Conservation (phyloP, 2,797 vertebrate species). For the Bradypodion ventrale region DNA sequence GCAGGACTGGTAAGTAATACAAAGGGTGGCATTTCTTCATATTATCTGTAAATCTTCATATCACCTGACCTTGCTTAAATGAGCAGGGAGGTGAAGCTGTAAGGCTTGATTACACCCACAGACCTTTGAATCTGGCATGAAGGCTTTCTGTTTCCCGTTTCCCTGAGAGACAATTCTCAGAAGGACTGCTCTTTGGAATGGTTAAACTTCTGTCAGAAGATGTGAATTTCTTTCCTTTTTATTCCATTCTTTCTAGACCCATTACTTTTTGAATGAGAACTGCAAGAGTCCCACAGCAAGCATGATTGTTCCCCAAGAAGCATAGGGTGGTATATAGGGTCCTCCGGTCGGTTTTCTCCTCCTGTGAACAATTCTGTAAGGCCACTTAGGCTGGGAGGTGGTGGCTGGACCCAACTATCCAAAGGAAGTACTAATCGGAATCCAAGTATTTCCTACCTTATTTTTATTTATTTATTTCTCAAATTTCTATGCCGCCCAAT, state of each 20-base stretch:
- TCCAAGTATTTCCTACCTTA: too few relatives aligned
- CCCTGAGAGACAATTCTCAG: not conserved
- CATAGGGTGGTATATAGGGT: too few relatives aligned
- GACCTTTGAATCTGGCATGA: too few relatives aligned
- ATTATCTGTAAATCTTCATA: fast-evolving
- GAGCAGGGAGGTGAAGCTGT: not conserved
- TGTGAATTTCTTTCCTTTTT: too few relatives aligned
- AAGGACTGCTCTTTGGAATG: not conserved
- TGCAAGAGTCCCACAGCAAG: too few relatives aligned
- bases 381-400: not conserved
- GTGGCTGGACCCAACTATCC: not conserved
- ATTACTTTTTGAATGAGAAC: too few relatives aligned
- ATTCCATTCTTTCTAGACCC: too few relatives aligned
- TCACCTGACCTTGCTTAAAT: not conserved
- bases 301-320: too few relatives aligned
- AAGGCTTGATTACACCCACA: not conserved
- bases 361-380: not conserved
- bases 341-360: not conserved
- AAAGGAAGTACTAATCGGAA: too few relatives aligned
- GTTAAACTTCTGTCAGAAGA: too few relatives aligned
- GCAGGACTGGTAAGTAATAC: not conserved
- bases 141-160: not conserved
- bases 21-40: not conserved
- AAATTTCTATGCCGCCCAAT: too few relatives aligned
- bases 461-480: too few relatives aligned